Percentiles rank a stretch among this genome's conserved stretches.
Evolutionary conservation across 2,888 invertebrate genomes (phyloP).

Genomic region (Drosophila paramelanica): DNA sequence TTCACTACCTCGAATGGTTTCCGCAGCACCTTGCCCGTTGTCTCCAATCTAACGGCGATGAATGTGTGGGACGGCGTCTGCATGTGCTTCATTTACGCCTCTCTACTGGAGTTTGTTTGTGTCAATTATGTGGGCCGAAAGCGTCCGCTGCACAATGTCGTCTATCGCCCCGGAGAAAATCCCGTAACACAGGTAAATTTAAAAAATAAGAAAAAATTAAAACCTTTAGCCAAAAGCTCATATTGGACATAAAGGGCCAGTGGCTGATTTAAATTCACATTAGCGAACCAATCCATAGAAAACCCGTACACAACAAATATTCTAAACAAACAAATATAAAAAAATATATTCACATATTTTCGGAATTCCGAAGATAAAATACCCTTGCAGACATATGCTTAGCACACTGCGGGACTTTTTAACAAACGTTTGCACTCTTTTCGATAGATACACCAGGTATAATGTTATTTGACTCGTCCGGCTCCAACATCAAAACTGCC

Average conservation of each 20-base stretch:
- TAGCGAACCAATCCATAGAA: conserved; percentile 24
- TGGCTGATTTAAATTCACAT: conserved; percentile 43
- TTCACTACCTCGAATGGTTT: conserved; percentile 98
- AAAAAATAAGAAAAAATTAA: conserved; percentile 13
- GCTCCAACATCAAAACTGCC: too few species aligned
- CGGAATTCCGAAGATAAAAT: not conserved
- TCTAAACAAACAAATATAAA: conserved; percentile 7
- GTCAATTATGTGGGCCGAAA: conserved; percentile 97
- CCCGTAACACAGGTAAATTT: conserved; percentile 93
- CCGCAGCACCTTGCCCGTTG: conserved; percentile 95
- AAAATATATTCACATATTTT: not conserved
- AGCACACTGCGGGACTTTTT: too few species aligned
- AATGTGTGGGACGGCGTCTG: conserved; percentile 99
- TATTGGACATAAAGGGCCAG: conserved; percentile 4
- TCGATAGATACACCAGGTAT: too few species aligned
- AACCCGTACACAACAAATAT: conserved; percentile 31
- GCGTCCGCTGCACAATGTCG: conserved; percentile 94
- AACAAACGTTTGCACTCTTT: too few species aligned
- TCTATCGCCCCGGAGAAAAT: conserved; percentile 95
- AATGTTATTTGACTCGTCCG: too few species aligned
- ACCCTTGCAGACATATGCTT: not conserved
- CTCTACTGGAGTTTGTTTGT: conserved; percentile 96
- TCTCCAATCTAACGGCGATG: conserved; percentile 97
- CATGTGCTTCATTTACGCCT: conserved; percentile 98
- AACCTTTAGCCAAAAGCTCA: not conserved